Percentiles rank a stretch among this genome's conserved stretches.
phyloP scores from a whole-genome alignment of 2,113 vertebrate species.

The Paedocypris sp. region DNA sequence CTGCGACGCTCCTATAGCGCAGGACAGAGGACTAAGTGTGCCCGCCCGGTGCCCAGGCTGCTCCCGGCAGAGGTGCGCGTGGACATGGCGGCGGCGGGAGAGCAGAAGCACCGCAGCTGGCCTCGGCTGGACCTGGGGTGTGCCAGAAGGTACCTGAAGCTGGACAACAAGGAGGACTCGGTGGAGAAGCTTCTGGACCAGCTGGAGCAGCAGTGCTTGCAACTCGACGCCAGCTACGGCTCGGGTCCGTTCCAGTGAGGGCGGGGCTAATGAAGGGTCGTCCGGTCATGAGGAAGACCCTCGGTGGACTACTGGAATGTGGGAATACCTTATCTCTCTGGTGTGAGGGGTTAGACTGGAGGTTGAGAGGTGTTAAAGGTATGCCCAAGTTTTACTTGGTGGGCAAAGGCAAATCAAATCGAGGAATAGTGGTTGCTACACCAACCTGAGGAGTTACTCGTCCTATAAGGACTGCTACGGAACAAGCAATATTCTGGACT shows the following conservation, averaged over 20 bases:
- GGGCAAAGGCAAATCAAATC: too few relatives aligned
- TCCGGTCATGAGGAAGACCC: neutral
- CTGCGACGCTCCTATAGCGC: slow-evolving; percentile 47
- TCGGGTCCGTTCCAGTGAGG: slow-evolving; percentile 57
- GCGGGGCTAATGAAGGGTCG: neutral
- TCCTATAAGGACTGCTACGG: too few relatives aligned
- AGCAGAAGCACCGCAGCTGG: slow-evolving; percentile 75
- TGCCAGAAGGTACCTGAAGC: slow-evolving; percentile 66
- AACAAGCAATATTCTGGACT: too few relatives aligned
- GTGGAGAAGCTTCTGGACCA: slow-evolving; percentile 61
- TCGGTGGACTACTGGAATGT: too few relatives aligned
- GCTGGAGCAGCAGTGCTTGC: slow-evolving; percentile 47
- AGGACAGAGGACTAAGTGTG: slow-evolving; percentile 58
- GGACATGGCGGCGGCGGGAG: slow-evolving; percentile 51
- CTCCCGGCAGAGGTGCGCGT: slow-evolving; percentile 40
- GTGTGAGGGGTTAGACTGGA: too few relatives aligned
- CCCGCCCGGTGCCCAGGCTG: neutral
- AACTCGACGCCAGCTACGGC: slow-evolving; percentile 48
- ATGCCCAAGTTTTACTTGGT: too few relatives aligned
- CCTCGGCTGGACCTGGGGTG: slow-evolving; percentile 69
- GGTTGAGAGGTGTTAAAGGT: too few relatives aligned
- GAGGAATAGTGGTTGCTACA: too few relatives aligned
- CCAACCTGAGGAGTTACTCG: too few relatives aligned
- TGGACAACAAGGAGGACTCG: slow-evolving; percentile 69
- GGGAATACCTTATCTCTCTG: too few relatives aligned